Evolutionary conservation across 2,113 vertebrate genomes (phyloP), one percentile per base, ranked within the genome.

Genomic region (Fregetta grallaria): DNA sequence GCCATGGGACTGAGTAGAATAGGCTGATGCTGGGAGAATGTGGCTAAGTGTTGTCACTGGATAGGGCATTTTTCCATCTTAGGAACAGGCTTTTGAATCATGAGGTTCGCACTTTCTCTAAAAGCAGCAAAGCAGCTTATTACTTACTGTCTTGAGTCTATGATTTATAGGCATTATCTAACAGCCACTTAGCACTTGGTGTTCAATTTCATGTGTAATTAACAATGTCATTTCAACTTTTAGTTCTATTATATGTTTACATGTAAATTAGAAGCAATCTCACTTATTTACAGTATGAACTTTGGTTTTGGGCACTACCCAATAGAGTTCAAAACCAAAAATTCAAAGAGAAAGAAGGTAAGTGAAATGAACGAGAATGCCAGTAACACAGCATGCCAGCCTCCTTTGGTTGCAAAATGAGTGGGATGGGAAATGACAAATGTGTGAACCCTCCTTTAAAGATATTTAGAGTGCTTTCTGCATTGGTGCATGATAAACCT

Each of bases 391-490:
- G 79, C 68, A 72, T 91, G 92, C 78, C 86, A 92, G 49, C 62
- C 53, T 74, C 83, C 73, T 71, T 38, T 40, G 85, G 38, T 17
- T 93, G 82, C 65, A 94, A 62, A 93, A 77, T 27, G 83, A 90
- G 92, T 92, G 86, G 90, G 90, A 63, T 67, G 67, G 47, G 25
- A 86, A 80, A 67, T 67, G 61, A 84, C 40, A 94, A 88, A 94
- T n/a, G 70, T 42, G 76, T 66, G 65, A 95, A 94, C 36, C 40
- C 63, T 65, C 34, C 40, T 92, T 95, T 89, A 72, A 92, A 77
- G 36, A 58, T 92, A 45, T 55, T 58, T 38, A 47, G 20, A 86
- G 58, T 52, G 52, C 36, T 93, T 88, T 94, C 75, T 88, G 72
- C 36, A 61, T 15, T 23, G 53, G 38, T 81, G 47, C 68, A n/a